phyloP scores from a whole-genome alignment of 2,888 invertebrate genomes.

The Galerucella nymphaeae region DNA sequence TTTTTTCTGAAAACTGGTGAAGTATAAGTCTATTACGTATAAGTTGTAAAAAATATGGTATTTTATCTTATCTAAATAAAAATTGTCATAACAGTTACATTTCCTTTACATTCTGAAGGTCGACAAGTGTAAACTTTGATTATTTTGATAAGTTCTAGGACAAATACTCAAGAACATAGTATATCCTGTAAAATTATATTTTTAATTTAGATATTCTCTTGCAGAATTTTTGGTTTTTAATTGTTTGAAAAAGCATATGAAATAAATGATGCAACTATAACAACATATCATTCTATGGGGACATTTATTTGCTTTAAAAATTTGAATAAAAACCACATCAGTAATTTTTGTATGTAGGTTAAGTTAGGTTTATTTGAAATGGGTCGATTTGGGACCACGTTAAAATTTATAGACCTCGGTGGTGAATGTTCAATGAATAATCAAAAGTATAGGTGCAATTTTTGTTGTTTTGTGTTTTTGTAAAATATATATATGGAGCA shows the following conservation, averaged over 20 bases:
- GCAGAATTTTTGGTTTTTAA: background rate
- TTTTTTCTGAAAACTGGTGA: background rate
- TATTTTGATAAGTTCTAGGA: background rate
- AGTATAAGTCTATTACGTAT: background rate
- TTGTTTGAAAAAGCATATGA: too few relatives aligned
- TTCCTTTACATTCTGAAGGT: background rate
- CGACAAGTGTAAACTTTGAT: background rate
- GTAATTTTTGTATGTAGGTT: background rate
- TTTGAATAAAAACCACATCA: background rate
- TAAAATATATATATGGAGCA: background rate
- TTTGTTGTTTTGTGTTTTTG: slow-evolving; percentile 17
- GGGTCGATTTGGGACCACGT: slow-evolving; percentile 7
- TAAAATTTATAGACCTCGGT: background rate
- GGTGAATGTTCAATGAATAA: background rate
- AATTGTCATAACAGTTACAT: background rate
- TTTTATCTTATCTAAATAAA: background rate
- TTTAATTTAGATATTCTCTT: background rate
- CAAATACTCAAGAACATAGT: background rate
- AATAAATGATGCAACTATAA: too few relatives aligned
- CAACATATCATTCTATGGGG: background rate
- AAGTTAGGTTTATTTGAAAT: background rate
- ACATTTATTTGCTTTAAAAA: background rate
- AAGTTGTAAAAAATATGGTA: too few relatives aligned
- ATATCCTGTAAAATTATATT: background rate
- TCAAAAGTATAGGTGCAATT: slow-evolving; percentile 26